Base-by-base conservation (phyloP, 2,797 vertebrate genomes). In the Delichon dasypus region DNA sequence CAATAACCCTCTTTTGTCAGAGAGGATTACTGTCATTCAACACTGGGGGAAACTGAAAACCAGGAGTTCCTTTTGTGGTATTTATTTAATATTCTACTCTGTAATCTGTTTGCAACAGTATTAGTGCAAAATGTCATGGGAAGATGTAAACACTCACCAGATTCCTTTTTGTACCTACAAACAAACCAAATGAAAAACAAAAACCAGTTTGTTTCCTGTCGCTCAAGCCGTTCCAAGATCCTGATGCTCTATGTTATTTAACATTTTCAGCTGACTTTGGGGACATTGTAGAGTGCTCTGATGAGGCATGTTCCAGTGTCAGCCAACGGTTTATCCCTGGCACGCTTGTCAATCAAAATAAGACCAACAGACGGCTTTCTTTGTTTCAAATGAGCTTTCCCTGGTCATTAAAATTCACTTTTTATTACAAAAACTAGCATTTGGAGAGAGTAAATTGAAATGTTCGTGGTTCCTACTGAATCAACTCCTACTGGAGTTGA, bases 81-180 rank as follows among this genome's bases (percentile, higher is more conserved):
- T 98, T 98, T 97, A 97, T 97, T 98, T 97, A 98, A 97, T 97
- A 98, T 97, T 97, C 90, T 89, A 64, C 82, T 95, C 87, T 57
- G 64, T 97, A 97, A 98, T 97, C 96, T 97, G 96, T 97, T 97
- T 97, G 97, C 96, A 98, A 97, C 95, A 97, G 61, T 90, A 95
- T 96, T 94, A 95, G 95, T 97, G 95, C 89, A 97, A 97, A 98
- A 97, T 98, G 96, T 98, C 98, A 97, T 97, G 96, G 97, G 96
- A 98, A 98, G 96, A 97, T 97, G 77, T 98, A 98, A 98, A 98
- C 96, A 98, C 73, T 77, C 88, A 62, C 70, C 85, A 90, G 87
- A 96, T 95, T 96, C 89, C 71, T 96, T 94, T 97, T 95, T 97
- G 95, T 97, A 97, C 95, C 96, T 98, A 97, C 94, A 98, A 98